Evolutionary conservation across 2,113 vertebrate species (phyloP).

Genomic region (Pteropus alecto): DNA sequence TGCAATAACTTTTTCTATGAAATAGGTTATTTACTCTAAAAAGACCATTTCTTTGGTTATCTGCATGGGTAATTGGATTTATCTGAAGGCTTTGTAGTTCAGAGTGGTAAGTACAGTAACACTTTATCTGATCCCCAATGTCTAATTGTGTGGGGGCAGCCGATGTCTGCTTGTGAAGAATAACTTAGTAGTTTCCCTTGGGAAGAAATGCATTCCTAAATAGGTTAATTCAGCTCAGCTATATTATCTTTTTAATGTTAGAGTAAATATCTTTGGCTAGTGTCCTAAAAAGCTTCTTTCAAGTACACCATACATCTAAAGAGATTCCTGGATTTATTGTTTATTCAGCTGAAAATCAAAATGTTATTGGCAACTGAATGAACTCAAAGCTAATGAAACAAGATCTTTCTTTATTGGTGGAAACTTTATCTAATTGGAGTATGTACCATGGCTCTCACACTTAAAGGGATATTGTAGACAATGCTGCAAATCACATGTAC

Average conservation of each 20-base stretch:
- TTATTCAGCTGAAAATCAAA: constrained; percentile 55
- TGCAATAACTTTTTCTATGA: constrained; percentile 17
- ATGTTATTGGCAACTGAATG: constrained; percentile 24
- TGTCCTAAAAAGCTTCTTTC: constrained; percentile 43
- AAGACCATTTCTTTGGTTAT: background rate
- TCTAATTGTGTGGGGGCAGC: background rate
- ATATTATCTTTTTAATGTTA: constrained; percentile 35
- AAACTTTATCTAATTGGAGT: background rate
- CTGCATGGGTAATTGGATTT: constrained; percentile 2
- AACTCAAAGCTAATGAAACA: constrained; percentile 16
- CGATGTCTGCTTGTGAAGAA: background rate
- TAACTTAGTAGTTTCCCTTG: constrained; percentile 38
- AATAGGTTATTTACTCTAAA: constrained; percentile 19
- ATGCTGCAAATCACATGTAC: background rate
- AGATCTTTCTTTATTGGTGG: background rate
- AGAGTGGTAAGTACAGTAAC: background rate
- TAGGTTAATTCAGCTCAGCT: background rate
- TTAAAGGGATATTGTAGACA: background rate
- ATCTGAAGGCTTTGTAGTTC: constrained; percentile 34
- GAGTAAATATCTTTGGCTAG: constrained; percentile 22
- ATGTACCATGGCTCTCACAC: background rate
- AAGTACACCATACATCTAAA: background rate
- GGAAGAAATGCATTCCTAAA: constrained; percentile 10
- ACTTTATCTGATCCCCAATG: background rate
- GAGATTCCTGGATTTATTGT: constrained; percentile 21